A percentile compares a stretch with the other conserved stretches of the same genome.
phyloP scores from a whole-genome alignment of 2,797 vertebrate species.

The Neomorphus geoffroyi region DNA sequence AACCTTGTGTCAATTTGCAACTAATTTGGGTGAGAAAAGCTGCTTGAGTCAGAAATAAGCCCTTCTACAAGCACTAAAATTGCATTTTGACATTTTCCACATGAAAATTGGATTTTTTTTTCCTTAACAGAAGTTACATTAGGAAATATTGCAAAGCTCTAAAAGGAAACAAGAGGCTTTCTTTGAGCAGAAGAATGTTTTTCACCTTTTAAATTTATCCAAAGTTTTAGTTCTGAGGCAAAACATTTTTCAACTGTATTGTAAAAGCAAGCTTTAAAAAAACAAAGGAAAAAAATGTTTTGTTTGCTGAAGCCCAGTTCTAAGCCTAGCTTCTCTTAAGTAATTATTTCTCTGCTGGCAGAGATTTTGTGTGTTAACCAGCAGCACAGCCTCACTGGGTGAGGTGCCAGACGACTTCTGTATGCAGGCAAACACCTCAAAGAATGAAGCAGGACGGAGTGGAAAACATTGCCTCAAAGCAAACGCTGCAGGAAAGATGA shows the following conservation, averaged over 20 bases:
- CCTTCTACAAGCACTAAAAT: neutral
- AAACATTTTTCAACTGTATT: neutral
- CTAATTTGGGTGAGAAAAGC: neutral
- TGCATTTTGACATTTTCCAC: neutral
- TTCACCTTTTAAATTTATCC: neutral
- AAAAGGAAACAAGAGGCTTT: neutral
- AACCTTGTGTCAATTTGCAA: neutral
- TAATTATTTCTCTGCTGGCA: neutral
- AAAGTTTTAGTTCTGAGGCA: neutral
- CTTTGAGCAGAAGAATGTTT: neutral
- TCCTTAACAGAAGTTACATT: neutral
- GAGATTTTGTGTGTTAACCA: neutral
- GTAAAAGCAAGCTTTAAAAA: neutral
- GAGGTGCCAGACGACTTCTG: neutral
- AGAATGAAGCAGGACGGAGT: fast-evolving
- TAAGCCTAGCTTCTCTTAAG: neutral
- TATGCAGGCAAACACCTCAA: neutral
- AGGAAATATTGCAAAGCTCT: neutral
- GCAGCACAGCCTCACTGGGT: fast-evolving
- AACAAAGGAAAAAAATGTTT: fast-evolving
- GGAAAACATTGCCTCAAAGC: neutral
- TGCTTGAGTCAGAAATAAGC: neutral
- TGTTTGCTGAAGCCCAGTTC: neutral
- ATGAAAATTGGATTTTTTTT: neutral
- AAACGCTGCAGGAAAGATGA: neutral